phyloP scores from a whole-genome alignment of 2,888 invertebrate species.

The Cerceris rybyensis region DNA sequence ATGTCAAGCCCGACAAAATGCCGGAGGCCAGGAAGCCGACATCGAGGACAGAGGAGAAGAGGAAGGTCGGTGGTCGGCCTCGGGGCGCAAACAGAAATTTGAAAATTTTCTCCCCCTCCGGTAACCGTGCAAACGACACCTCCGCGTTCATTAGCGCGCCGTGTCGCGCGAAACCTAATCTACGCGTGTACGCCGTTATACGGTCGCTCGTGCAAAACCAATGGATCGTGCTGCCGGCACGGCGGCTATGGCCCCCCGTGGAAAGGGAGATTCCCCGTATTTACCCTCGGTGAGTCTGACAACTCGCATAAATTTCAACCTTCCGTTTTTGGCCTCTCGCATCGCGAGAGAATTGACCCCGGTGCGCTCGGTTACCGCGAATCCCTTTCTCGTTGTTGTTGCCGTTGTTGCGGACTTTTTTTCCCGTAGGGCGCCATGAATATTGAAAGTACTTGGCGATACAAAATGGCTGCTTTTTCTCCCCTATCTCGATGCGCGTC shows the following conservation, averaged over 20 bases:
- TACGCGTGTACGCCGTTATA: slow-evolving; percentile 39
- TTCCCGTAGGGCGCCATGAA: too few relatives aligned
- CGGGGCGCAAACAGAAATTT: slow-evolving; percentile 64
- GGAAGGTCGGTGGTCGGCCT: slow-evolving; percentile 16
- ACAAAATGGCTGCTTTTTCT: too few relatives aligned
- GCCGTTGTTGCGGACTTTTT: slow-evolving; percentile 5
- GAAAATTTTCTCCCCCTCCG: slow-evolving; percentile 61
- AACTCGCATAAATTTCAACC: slow-evolving; percentile 72
- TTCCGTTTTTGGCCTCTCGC: slow-evolving; percentile 66
- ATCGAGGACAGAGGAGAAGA: background rate
- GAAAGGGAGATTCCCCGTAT: slow-evolving; percentile 35
- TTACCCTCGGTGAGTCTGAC: slow-evolving; percentile 61
- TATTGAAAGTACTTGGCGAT: too few relatives aligned
- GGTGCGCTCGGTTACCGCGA: slow-evolving; percentile 1
- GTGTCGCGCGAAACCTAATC: slow-evolving; percentile 69
- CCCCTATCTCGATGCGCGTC: too few relatives aligned
- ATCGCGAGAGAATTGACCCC: slow-evolving; percentile 18
- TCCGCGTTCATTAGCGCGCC: slow-evolving; percentile 73
- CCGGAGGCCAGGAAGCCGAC: background rate
- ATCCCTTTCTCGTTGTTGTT: background rate
- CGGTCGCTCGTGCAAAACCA: slow-evolving; percentile 48
- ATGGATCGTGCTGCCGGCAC: slow-evolving; percentile 49
- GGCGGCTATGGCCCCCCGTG: background rate
- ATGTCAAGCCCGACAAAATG: background rate
- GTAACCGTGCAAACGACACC: slow-evolving; percentile 70